Base-by-base conservation (phyloP, 2,888 invertebrate species). In the Idaea dimidiata region DNA sequence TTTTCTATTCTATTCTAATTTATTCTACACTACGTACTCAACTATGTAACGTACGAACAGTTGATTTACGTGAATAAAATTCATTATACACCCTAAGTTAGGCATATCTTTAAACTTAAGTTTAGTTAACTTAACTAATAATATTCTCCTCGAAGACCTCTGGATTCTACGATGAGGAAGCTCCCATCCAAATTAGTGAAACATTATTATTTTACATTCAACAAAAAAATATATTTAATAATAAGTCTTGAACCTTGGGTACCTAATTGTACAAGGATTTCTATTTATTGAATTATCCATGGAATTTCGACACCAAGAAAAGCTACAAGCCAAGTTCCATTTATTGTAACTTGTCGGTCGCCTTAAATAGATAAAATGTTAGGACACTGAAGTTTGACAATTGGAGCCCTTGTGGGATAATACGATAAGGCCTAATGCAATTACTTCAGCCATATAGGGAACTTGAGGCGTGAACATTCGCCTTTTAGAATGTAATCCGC, bases 371-470 rank as follows among this genome's bases (percentile, higher is more conserved):
- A 69, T 71, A 69, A 65, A 69, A 65, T 60, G 66, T 65, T 64
- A 59, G 60, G 57, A 65, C 65, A 61, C 64, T 61, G 64, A 71
- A 66, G 69, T 69, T 67, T 66, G 66, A 60, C 67, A 67, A 66
- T 68, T 62, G 61, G 66, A 60, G 59, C 69, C 66, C 68, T 69
- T 65, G 66, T 67, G 64, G 67, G 62, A 61, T 65, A 64, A 60
- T 64, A 59, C 66, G 67, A 68, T 63, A 67, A 63, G 61, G 60
- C 53, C 64, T 60, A 24, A 58, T 59, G 66, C 71, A 71, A 68
- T 71, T 69, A 71, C 59, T 58, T 63, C 31, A 57, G 60, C 71
- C 71, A 62, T 71, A 63, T 68, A 66, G 14, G 67, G 67, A 61
- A 62, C 59, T 60, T 60, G 61, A 63, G 53, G 65, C 62, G 68